phyloP scores from a whole-genome alignment of 2,113 vertebrate species.

The Euleptes europaea region DNA sequence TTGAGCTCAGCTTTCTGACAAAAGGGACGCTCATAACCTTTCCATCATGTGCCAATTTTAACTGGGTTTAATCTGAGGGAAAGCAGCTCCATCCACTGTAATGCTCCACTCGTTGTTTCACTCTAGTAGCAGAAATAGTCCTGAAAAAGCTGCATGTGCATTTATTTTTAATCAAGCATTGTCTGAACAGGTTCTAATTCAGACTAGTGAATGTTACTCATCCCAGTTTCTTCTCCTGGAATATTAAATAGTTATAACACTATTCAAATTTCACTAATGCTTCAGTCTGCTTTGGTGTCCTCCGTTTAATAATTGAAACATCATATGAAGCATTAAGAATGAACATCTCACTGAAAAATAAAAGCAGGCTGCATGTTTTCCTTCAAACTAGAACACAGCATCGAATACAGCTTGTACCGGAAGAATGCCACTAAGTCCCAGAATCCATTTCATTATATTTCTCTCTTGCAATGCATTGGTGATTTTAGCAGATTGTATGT shows the following conservation, averaged over 20 bases:
- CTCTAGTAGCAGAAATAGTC: background rate
- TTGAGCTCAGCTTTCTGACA: background rate
- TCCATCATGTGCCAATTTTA: conserved; percentile 32
- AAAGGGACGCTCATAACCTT: background rate
- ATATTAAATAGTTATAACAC: conserved; percentile 19
- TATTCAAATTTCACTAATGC: conserved; percentile 40
- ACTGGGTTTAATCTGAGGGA: conserved; percentile 26
- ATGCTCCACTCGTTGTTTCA: conserved; percentile 8
- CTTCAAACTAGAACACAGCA: conserved; percentile 47
- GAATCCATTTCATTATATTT: background rate
- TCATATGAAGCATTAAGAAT: conserved; percentile 31
- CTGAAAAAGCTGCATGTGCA: conserved; percentile 25
- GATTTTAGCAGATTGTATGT: conserved; percentile 21
- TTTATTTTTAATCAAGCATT: conserved; percentile 14
- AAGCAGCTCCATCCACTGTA: background rate
- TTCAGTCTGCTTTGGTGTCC: background rate
- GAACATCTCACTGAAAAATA: conserved; percentile 27
- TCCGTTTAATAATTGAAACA: conserved; percentile 47
- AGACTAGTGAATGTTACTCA: conserved; percentile 29
- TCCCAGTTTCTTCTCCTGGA: conserved; percentile 16
- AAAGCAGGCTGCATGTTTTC: conserved; percentile 28
- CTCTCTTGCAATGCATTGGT: conserved; percentile 10
- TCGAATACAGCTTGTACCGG: conserved; percentile 37
- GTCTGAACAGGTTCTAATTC: conserved; percentile 16
- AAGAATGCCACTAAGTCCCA: conserved; percentile 31